Evolutionary conservation across 2,888 invertebrate species (phyloP), one percentile per base, ranked within the genome.

Genomic region (Trichopoda pennipes): DNA sequence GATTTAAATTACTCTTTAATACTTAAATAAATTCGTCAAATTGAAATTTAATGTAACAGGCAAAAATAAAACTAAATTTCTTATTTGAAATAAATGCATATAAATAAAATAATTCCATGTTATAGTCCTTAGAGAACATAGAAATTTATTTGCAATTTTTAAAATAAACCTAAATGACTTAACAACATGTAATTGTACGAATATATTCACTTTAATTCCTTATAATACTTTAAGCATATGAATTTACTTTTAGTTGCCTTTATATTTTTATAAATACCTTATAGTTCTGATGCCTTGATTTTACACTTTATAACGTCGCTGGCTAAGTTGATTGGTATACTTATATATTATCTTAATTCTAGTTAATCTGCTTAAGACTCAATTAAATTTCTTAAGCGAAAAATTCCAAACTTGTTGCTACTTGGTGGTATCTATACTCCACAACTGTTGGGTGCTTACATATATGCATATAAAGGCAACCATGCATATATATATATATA

Each of bases 151-250:
- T 63, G 0, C 35, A 47, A 63, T 56, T 70, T 70, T 55, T 14
- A 42, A 32, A 77, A 56, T 63, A 72, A 44, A 72, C 47, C 19
- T 42, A 17, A 38, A 64, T 55, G 53, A 60, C 72, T 79, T 63
- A 70, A 49, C 73, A 68, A 63, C 23, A 55, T 63, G 44, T 61
- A 44, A 55, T 21, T 69, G 55, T 75, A 66, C 8, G 42, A 28
- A 42, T 44, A 12, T 19, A 28, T 53, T 10, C 42, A 17, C 16
- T 55, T 55, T 42, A 68, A 68, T 42, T 66, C n/a, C 14, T 44
- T 44, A 12, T 44, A 44, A 44, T 44, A 6, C 42, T 44, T 14
- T 44, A 38, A 38, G 38, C 12, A 38, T 38, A 44, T n/a, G 42
- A 16, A 44, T 44, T 14, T 44, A 44, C 14, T 12, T 35, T 16